Evolutionary conservation across 2,797 vertebrate genomes (phyloP).

Genomic region (Ctenopoma kingsleyae): DNA sequence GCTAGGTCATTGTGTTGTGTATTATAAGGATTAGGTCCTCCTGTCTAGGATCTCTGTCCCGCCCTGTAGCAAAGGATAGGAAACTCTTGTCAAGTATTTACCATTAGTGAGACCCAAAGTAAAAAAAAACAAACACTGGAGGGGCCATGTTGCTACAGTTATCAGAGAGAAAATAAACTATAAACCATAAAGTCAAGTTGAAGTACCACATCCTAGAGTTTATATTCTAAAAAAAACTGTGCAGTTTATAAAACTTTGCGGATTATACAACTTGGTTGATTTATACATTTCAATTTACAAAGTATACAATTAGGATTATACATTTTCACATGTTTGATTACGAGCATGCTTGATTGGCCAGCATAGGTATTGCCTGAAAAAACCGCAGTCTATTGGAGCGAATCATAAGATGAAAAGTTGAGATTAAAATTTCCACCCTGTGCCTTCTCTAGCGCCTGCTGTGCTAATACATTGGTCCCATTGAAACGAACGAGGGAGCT

Average conservation of each 20-base stretch:
- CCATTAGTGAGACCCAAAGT: constrained; percentile 13
- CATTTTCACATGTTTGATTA: not conserved
- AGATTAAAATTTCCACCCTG: not conserved
- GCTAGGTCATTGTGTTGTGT: constrained; percentile 23
- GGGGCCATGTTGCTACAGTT: not conserved
- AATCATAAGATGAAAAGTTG: not conserved
- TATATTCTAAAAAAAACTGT: not conserved
- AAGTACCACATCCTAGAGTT: not conserved
- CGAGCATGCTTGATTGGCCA: too few species aligned
- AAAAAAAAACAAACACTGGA: not conserved
- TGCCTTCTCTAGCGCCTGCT: not conserved
- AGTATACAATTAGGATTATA: not conserved
- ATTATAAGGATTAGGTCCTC: constrained; percentile 24
- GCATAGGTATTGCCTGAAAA: not conserved
- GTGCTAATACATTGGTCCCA: not conserved
- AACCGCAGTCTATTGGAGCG: not conserved
- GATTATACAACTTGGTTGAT: not conserved
- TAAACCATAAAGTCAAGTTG: not conserved
- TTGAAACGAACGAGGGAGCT: not conserved
- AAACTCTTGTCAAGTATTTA: constrained; percentile 21
- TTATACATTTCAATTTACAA: not conserved
- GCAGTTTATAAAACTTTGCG: not conserved
- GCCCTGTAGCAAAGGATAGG: constrained; percentile 24
- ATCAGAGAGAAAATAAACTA: not conserved
- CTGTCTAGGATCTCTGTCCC: constrained; percentile 22